phyloP scores from a whole-genome alignment of 2,797 vertebrate genomes.

The Spinus pinus region DNA sequence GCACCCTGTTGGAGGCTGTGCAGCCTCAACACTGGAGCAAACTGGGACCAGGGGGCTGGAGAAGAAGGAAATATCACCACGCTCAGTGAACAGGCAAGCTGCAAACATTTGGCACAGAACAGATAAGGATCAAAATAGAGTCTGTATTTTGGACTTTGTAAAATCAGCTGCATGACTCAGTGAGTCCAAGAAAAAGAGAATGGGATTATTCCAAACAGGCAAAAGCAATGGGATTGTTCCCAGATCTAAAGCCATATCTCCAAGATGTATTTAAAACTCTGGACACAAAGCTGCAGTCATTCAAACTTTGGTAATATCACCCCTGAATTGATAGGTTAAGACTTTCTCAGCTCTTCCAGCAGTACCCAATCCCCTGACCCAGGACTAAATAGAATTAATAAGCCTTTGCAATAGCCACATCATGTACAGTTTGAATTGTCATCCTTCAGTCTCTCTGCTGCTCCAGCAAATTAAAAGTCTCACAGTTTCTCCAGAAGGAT shows the following conservation, averaged over 20 bases:
- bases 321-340: background rate
- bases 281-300: background rate
- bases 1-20: background rate
- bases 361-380: background rate
- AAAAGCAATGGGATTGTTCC: background rate
- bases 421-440: background rate
- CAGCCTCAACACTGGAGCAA: background rate
- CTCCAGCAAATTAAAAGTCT: background rate
- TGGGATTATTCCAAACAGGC: background rate
- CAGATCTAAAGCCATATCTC: background rate
- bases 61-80: background rate
- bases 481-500: background rate
- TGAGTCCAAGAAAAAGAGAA: background rate
- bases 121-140: background rate
- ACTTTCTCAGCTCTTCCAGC: background rate
- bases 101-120: background rate
- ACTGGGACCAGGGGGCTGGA: accelerated
- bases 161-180: background rate
- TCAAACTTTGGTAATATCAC: background rate
- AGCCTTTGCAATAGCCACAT: background rate
- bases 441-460: background rate
- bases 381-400: background rate
- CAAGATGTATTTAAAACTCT: background rate
- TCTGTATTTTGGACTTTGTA: background rate
- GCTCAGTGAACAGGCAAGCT: background rate